Percentiles rank a stretch among this genome's conserved stretches.
These are phyloP conservation scores for Falcunculus frontatus DNA, from an alignment of 2,113 vertebrate species.

Conservation along the genomic window DNA sequence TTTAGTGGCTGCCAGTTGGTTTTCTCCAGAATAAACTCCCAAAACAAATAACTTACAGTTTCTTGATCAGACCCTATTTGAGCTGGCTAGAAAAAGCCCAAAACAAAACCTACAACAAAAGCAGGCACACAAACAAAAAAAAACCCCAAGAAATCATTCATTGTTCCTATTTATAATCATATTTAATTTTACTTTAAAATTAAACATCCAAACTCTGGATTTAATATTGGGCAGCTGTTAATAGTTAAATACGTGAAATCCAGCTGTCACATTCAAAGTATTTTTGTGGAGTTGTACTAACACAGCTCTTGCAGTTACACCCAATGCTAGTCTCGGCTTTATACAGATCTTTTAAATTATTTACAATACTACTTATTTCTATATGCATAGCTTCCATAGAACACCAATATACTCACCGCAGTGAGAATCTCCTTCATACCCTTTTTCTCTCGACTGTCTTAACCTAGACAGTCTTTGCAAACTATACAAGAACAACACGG, in stretches of 20 bases:
- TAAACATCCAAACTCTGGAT: neutral
- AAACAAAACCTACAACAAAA: neutral
- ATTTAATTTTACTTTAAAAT: neutral
- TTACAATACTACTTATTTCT: neutral
- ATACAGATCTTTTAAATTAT: neutral
- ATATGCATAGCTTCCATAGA: neutral
- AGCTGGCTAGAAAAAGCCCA: neutral
- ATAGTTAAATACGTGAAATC: neutral
- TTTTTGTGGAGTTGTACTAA: neutral
- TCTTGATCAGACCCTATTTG: neutral
- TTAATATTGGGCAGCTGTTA: constrained; percentile 20
- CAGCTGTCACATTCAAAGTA: neutral
- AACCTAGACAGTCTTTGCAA: neutral
- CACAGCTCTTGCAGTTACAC: neutral
- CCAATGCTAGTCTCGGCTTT: neutral
- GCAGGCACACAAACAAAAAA: neutral
- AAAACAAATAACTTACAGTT: neutral
- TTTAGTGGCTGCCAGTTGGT: neutral
- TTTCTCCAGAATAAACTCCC: neutral
- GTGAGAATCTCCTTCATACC: neutral
- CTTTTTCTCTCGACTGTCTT: neutral
- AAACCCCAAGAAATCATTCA: neutral
- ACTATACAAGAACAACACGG: neutral
- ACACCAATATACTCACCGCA: neutral
- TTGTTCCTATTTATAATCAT: neutral